Evolutionary conservation across 2,113 vertebrate species (phyloP).

Genomic region (Alaudala cheleensis): DNA sequence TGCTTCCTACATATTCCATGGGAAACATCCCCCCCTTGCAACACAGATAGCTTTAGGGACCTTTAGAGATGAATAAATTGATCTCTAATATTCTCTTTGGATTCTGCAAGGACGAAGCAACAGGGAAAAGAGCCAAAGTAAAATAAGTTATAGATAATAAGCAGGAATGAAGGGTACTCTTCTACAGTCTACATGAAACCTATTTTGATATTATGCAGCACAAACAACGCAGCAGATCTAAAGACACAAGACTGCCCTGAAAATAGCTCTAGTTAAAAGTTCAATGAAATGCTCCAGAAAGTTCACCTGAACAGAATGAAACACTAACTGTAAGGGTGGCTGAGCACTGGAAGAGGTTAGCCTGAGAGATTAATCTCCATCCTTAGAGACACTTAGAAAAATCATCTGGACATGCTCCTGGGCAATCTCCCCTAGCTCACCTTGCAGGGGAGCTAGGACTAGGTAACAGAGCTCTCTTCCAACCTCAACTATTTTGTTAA

Average conservation of each 20-base stretch:
- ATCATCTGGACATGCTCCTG: background rate
- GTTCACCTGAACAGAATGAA: background rate
- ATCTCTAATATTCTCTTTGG: background rate
- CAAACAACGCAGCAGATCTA: background rate
- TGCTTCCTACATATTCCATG: background rate
- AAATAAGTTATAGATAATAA: background rate
- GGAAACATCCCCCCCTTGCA: background rate
- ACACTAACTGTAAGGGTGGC: background rate
- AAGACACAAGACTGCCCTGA: background rate
- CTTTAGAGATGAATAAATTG: background rate
- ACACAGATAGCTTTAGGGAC: background rate
- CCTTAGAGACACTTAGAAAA: background rate
- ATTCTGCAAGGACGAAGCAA: background rate
- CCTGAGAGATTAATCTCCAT: background rate
- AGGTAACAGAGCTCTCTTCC: background rate
- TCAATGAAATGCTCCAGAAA: background rate
- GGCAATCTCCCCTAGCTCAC: background rate
- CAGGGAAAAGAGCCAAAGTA: background rate
- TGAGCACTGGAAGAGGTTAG: background rate
- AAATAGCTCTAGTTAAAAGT: background rate
- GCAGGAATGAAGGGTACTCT: background rate
- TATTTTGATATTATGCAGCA: background rate
- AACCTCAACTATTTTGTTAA: background rate
- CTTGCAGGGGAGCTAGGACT: background rate
- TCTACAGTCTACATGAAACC: background rate